Evolutionary conservation across 92 coral and sea anemone genomes (phyloP), one percentile per base, ranked within the genome.

Genomic region (Umimayanthus chanpuru): DNA sequence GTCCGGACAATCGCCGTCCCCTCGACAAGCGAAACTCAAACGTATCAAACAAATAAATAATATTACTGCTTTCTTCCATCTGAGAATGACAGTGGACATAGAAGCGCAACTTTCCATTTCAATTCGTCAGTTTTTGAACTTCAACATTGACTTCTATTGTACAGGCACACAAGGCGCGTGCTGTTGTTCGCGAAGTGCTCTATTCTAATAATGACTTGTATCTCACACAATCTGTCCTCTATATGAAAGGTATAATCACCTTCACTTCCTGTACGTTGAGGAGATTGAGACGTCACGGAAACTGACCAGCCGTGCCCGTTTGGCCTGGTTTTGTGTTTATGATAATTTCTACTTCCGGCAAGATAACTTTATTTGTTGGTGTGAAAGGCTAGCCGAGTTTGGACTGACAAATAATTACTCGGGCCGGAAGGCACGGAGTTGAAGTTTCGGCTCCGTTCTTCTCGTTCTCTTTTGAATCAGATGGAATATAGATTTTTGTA

Each of bases 281-380:
- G 53, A 18, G 39, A 23, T 40, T 5, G 11, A 44, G 64, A 83
- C 87, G 87, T 83, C 87, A 83, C 87, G 79, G 87, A 83, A 83
- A 28, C 79, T 16, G 23, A 30, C 28, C 9, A 73, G 78, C 87
- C 77, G 28, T 41, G 87, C 87, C 77, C 49, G 38, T 49, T 25
- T 50, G 50, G 50, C 8, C 10, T 49, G 67, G 67, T 79, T 47
- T 47, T 32, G 71, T 32, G 47, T 56, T 55, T 56, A 30, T 56
- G 84, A 55, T 80, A 55, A 55, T 80, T 30, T 56, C 16, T 15
- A 53, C 84, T 30, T 56, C 84, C 84, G 84, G 29, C 21, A 8
- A 29, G 15, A 72, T 12, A 72, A 41, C 6, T 56, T 56, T 56
- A 56, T 61, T 61, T 61, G 68, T 61, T 23, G 68, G 21, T 61